Percentiles rank a stretch among this genome's conserved stretches.
These are phyloP conservation scores for Chelon auratus DNA, from an alignment of 2,797 vertebrate species.

Conservation along the genomic window DNA sequence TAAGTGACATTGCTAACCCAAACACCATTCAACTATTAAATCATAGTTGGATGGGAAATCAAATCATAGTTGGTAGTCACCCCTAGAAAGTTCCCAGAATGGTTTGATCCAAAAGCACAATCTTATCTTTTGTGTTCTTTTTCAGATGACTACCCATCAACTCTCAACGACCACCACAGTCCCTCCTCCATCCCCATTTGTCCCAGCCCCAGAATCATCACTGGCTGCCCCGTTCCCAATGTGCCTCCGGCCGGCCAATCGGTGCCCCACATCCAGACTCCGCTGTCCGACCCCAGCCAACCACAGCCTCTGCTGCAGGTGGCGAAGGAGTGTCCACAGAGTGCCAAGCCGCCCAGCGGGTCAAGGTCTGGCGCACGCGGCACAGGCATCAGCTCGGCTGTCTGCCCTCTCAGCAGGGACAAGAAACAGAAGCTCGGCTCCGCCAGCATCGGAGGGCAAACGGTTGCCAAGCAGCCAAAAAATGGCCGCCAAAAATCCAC, in stretches of 20 bases:
- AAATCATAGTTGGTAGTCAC: too few relatives aligned
- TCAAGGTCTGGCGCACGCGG: constrained; percentile 90
- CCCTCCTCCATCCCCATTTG: constrained; percentile 91
- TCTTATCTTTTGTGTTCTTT: constrained; percentile 34
- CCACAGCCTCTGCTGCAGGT: constrained; percentile 88
- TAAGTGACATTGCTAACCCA: too few relatives aligned
- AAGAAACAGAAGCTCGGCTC: constrained; percentile 89
- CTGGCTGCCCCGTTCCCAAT: constrained; percentile 94
- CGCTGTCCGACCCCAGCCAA: constrained; percentile 89
- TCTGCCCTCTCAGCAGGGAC: constrained; percentile 88
- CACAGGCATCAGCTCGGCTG: constrained; percentile 73
- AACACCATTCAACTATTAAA: too few relatives aligned
- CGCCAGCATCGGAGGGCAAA: constrained; percentile 79
- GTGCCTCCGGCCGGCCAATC: constrained; percentile 95
- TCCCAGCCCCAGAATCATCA: constrained; percentile 91
- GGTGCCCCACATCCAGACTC: constrained; percentile 92
- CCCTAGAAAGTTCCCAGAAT: too few relatives aligned
- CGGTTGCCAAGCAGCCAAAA: constrained; percentile 90
- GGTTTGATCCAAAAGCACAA: too few relatives aligned
- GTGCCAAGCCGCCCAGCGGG: constrained; percentile 93
- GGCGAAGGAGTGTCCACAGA: constrained; percentile 94
- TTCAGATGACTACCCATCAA: constrained; percentile 87
- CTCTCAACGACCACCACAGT: constrained; percentile 91
- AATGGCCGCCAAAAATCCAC: constrained; percentile 90
- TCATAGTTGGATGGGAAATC: too few relatives aligned